Evolutionary conservation across 2,113 vertebrate species (phyloP).

Genomic region (Raja brachyura): DNA sequence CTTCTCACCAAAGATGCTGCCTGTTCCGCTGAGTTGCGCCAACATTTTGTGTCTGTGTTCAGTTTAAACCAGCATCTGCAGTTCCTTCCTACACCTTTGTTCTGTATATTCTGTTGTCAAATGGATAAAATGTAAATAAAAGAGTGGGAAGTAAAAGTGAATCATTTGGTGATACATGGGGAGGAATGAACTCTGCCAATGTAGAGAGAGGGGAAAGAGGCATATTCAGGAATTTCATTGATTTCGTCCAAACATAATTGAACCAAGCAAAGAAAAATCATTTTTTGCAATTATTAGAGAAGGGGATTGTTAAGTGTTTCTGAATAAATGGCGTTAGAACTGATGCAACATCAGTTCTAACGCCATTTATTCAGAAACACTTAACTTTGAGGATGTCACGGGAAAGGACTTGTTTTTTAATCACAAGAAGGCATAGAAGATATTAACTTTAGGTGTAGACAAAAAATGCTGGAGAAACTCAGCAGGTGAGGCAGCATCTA

Average conservation of each 20-base stretch:
- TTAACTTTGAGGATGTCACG: background rate
- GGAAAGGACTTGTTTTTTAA: background rate
- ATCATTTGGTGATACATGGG: background rate
- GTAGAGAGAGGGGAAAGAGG: background rate
- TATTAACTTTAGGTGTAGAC: too few relatives aligned
- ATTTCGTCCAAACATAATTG: background rate
- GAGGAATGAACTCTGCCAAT: background rate
- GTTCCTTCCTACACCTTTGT: too few relatives aligned
- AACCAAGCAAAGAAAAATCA: background rate
- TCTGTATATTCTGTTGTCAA: background rate
- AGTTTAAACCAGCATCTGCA: too few relatives aligned
- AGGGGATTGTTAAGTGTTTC: background rate
- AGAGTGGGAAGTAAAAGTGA: background rate
- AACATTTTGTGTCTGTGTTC: too few relatives aligned
- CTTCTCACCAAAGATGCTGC: too few relatives aligned
- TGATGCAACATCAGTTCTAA: too few relatives aligned
- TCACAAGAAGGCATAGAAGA: background rate
- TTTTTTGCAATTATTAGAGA: background rate
- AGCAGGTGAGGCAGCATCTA: too few relatives aligned
- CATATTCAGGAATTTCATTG: background rate
- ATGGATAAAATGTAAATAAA: background rate
- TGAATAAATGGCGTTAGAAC: background rate
- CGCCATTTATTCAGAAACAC: background rate
- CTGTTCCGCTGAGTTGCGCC: too few relatives aligned
- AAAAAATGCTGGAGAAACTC: too few relatives aligned